Base-by-base conservation (phyloP, 2,113 vertebrate species). In the Clupea harengus region DNA sequence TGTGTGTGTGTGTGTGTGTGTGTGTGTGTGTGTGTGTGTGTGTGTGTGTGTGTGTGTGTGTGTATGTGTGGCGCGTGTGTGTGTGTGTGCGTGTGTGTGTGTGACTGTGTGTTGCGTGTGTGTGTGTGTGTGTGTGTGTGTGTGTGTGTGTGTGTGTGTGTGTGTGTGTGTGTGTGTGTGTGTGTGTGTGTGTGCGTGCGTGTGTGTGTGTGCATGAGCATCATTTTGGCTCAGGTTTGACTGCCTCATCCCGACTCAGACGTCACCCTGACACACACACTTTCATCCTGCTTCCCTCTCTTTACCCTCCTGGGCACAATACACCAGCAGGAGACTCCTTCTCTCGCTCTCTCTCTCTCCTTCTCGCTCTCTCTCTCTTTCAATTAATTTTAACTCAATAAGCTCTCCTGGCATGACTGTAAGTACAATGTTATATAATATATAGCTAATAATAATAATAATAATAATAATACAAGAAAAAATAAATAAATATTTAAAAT, bases 171-270 rank as follows among this genome's bases (percentile, higher is more conserved):
- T 25, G n/a, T 67, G 60, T 67, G 60, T 25, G 22, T 25, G n/a
- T 25, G 60, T 25, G 60, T 25, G 60, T 25, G 6, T 67, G 22
- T 8, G 9, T 45, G 15, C 81, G n/a, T 67, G 60, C 25, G 60
- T 25, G 60, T 25, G n/a, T 25, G 60, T 25, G 60, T 25, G 22
- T 25, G 6, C 25, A 5, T 8, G 9, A 32, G 15, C 83, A 39
- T 39, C 39, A 39, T 45, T 44, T 39, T 82, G 80, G 83, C 85
- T 11, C 85, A 86, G 88, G 84, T 86, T 82, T 44, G n/a, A 87
- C 83, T 82, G 75, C 82, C 82, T 47, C 82, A 81, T 86, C 44
- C 85, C 82, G 86, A 83, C 67, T 82, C 25, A 86, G 83, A 89
- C 86, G 85, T 89, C 85, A 88, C 44, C 28, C 32, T 81, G 39